A percentile compares a stretch with the other conserved stretches of the same genome.
phyloP scores from a whole-genome alignment of 2,797 vertebrate genomes.

The Varecia variegata region DNA sequence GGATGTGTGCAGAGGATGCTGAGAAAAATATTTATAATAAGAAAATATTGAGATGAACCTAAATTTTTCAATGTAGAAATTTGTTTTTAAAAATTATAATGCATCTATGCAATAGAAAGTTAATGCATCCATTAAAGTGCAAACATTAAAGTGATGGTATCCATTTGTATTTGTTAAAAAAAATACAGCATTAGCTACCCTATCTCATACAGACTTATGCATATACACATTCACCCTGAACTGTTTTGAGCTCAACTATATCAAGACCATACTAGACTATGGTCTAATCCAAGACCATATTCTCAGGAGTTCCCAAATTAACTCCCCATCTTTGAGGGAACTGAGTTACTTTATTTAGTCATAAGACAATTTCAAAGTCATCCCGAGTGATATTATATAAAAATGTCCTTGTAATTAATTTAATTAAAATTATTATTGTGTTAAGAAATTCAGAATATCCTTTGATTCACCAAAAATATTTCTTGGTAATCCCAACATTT shows the following conservation, averaged over 20 bases:
- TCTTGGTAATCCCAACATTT: background rate
- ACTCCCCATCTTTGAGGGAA: background rate
- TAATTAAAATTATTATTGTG: conserved; percentile 2
- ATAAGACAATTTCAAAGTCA: conserved; percentile 9
- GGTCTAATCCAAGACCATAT: background rate
- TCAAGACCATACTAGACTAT: no score
- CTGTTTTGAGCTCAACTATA: background rate
- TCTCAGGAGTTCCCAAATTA: background rate
- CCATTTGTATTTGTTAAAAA: background rate
- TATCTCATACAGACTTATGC: background rate
- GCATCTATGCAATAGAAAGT: background rate
- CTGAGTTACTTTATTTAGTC: background rate
- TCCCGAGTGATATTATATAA: background rate
- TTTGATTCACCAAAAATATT: background rate
- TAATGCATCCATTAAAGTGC: background rate
- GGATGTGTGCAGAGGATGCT: background rate
- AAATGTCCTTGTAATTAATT: background rate
- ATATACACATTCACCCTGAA: background rate
- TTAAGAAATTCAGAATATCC: background rate
- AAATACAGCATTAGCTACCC: background rate
- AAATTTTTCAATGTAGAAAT: background rate
- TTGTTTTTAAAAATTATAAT: background rate
- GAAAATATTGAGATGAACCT: background rate
- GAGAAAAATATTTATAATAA: background rate
- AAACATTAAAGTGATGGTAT: background rate